A percentile compares a stretch with the other conserved stretches of the same genome.
Conservation (phyloP, 2,797 vertebrate species). For the Characodon lateralis region DNA sequence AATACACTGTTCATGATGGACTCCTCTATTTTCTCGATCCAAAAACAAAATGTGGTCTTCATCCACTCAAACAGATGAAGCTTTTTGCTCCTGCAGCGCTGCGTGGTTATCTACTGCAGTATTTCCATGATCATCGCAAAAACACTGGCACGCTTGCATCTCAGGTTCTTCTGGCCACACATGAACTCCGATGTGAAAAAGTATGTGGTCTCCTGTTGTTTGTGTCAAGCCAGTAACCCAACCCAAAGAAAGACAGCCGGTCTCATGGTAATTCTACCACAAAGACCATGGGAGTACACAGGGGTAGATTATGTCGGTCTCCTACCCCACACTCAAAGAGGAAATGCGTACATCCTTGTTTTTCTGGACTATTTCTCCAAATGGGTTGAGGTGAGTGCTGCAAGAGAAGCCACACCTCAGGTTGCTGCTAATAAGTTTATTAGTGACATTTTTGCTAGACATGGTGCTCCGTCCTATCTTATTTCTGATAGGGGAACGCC, state of each 20-base stretch:
- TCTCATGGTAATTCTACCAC: too few relatives aligned
- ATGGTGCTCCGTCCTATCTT: background rate
- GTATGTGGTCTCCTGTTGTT: background rate
- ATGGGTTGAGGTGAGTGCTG: too few relatives aligned
- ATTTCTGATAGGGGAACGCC: background rate
- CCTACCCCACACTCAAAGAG: too few relatives aligned
- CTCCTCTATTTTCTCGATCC: background rate
- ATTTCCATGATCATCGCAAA: background rate
- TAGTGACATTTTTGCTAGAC: background rate
- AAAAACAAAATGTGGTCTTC: background rate
- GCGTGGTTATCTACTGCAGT: background rate
- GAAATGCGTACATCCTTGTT: too few relatives aligned
- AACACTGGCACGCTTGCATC: background rate
- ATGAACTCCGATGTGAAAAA: background rate
- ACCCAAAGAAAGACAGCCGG: too few relatives aligned
- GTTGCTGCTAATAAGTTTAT: slow-evolving; percentile 8
- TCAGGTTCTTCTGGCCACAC: slow-evolving; percentile 1
- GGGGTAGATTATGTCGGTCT: too few relatives aligned
- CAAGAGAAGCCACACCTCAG: background rate
- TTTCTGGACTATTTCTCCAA: too few relatives aligned
- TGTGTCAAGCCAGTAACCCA: background rate
- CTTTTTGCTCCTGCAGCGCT: background rate
- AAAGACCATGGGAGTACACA: too few relatives aligned
- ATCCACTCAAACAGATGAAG: background rate
- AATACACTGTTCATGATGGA: background rate